These are phyloP conservation scores for Rotaria macrura DNA, from an alignment of 2,888 invertebrate species.

Conservation along the genomic window DNA sequence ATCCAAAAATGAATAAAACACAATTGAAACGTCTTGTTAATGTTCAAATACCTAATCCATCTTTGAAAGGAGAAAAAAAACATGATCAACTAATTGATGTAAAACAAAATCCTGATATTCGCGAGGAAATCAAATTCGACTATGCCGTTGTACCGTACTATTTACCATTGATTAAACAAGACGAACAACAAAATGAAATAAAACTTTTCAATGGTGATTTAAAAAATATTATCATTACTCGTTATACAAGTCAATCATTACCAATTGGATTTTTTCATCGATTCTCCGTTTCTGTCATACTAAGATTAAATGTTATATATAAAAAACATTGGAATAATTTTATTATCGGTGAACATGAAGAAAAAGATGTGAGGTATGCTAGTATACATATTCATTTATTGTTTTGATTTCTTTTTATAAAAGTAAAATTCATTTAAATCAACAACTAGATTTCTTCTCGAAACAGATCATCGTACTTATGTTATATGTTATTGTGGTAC, in stretches of 20 bases:
- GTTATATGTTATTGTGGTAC: background rate
- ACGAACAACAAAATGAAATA: background rate
- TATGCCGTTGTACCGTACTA: background rate
- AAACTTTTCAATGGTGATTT: background rate
- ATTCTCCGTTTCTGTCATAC: background rate
- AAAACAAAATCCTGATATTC: background rate
- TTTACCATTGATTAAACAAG: background rate
- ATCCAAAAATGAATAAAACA: background rate
- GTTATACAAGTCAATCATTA: background rate
- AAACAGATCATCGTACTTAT: background rate
- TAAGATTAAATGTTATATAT: background rate
- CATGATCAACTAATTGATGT: background rate
- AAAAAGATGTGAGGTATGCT: background rate
- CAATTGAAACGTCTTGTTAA: conserved; percentile 2
- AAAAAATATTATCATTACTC: background rate
- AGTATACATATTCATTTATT: too few species aligned
- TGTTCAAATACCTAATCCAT: background rate
- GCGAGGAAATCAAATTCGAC: background rate
- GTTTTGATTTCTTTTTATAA: too few species aligned
- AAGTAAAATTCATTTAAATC: too few species aligned
- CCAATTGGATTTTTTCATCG: background rate
- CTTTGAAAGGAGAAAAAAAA: background rate
- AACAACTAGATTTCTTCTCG: background rate
- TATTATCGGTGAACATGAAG: conserved; percentile 8
- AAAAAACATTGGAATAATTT: conserved; percentile 18